Percentiles rank a stretch among this genome's conserved stretches.
Conservation (phyloP, 2,888 invertebrate genomes). For the Hyalella azteca region DNA sequence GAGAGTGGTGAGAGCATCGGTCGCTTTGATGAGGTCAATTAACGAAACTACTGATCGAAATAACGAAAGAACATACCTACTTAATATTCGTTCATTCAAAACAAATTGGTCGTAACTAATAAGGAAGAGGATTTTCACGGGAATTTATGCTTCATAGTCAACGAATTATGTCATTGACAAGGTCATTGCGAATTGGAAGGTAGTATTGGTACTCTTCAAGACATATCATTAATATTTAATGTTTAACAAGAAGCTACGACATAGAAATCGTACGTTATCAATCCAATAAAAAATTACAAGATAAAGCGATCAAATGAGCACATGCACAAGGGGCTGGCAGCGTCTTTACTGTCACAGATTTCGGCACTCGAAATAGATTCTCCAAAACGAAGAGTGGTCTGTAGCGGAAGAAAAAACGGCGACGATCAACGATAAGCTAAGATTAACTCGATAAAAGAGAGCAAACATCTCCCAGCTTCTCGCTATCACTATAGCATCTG, state of each 20-base stretch:
- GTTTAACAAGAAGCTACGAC: too few species aligned
- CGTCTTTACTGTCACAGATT: too few species aligned
- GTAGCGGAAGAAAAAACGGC: not conserved
- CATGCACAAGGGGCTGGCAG: too few species aligned
- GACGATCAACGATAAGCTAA: constrained; percentile 14
- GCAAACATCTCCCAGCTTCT: not conserved
- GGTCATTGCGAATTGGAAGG: too few species aligned
- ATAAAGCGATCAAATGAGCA: too few species aligned
- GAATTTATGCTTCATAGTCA: not conserved
- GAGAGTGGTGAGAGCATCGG: too few species aligned
- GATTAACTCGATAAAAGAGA: not conserved
- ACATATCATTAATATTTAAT: too few species aligned
- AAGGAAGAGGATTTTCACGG: not conserved
- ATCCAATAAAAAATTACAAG: too few species aligned
- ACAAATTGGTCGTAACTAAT: not conserved
- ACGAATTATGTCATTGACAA: not conserved
- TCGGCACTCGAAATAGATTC: too few species aligned
- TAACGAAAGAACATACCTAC: not conserved
- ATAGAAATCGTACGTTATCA: too few species aligned
- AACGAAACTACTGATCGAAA: not conserved
- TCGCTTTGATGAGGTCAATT: not conserved
- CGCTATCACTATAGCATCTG: not conserved
- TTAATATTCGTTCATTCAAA: not conserved
- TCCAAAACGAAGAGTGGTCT: too few species aligned
- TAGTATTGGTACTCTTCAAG: too few species aligned